Evolutionary conservation across 2,113 vertebrate genomes (phyloP).

Genomic region (Tamias sibiricus): DNA sequence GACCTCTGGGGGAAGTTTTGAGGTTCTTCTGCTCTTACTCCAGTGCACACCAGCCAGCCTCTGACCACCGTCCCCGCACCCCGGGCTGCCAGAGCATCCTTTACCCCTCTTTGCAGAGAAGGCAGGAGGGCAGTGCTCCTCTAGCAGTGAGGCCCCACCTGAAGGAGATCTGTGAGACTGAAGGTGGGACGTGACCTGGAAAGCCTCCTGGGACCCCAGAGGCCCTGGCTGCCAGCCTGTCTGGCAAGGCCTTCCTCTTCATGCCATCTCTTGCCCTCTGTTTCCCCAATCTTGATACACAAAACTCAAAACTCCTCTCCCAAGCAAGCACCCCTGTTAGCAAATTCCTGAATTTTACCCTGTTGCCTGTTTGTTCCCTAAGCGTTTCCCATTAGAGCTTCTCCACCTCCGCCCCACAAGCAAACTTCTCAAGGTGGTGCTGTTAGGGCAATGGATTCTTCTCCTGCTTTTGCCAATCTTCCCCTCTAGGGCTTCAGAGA

Average conservation of each 20-base stretch:
- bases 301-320: neutral
- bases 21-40: neutral
- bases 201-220: neutral
- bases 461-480: neutral
- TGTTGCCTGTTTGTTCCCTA: neutral
- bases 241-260: neutral
- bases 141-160: neutral
- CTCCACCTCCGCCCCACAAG: neutral
- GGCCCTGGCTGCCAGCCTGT: neutral
- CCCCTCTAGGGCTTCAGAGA: neutral
- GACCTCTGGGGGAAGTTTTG: neutral
- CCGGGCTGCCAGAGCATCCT: neutral
- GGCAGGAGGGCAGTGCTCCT: neutral
- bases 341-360: neutral
- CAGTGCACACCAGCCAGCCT: neutral
- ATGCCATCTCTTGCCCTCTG: neutral
- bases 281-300: neutral
- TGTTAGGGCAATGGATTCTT: neutral
- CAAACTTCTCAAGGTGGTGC: neutral
- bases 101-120: neutral
- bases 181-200: neutral
- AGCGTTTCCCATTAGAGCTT: neutral
- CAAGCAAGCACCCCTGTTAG: neutral
- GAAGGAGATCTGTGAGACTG: fast-evolving
- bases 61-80: neutral